Evolutionary conservation across 2,113 vertebrate genomes (phyloP).

Genomic region (Suncus etruscus): DNA sequence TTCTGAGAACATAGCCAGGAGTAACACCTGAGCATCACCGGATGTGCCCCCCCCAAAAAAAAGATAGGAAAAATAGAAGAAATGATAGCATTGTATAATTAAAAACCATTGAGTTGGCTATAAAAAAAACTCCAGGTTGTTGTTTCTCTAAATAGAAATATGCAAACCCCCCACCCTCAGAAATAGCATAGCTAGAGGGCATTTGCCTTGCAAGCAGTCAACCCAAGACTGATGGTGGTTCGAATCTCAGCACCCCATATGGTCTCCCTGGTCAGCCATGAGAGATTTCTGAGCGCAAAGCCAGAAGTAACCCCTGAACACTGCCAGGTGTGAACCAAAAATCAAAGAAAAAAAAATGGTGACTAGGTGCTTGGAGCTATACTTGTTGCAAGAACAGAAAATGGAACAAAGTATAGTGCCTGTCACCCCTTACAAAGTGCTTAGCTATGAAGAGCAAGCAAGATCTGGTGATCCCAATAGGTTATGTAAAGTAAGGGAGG

Average conservation of each 20-base stretch:
- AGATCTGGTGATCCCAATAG: fast-evolving
- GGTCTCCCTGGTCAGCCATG: too few species aligned
- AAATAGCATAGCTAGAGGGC: too few species aligned
- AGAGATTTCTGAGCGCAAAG: too few species aligned
- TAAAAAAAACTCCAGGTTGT: not conserved
- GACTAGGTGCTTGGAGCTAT: not conserved
- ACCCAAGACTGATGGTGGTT: too few species aligned
- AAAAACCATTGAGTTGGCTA: not conserved
- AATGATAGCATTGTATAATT: not conserved
- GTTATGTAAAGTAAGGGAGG: fast-evolving
- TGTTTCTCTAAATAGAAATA: not conserved
- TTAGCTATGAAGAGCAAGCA: fast-evolving
- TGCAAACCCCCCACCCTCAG: not conserved
- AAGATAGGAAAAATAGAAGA: not conserved
- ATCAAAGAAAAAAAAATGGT: not conserved
- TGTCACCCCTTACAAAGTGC: not conserved
- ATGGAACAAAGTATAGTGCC: not conserved
- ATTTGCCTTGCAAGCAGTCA: too few species aligned
- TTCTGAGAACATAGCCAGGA: too few species aligned
- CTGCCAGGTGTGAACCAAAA: too few species aligned
- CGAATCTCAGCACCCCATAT: too few species aligned
- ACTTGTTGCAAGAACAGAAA: not conserved
- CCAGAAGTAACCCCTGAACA: too few species aligned
- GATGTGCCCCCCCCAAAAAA: too few species aligned
- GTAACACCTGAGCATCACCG: too few species aligned